Base-by-base conservation (phyloP, 2,113 vertebrate species). In the Willisornis vidua region DNA sequence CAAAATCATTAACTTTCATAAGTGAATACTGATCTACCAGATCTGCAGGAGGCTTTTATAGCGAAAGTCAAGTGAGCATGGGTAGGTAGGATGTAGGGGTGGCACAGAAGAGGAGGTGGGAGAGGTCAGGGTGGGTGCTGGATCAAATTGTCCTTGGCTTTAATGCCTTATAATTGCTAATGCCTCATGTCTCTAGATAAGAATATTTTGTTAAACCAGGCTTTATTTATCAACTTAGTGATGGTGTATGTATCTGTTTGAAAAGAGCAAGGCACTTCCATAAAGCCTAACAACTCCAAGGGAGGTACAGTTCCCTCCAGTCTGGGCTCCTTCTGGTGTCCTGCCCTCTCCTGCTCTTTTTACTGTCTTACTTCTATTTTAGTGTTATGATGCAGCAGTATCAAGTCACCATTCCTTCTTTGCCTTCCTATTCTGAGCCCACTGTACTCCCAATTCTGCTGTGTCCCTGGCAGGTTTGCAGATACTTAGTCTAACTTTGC, bases 41-140 rank as follows among this genome's bases (percentile, higher is more conserved):
- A 77, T 75, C n/a, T 39, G 12, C 0, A 0, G 33, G 46, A 79
- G 14, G 18, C 31, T 70, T 87, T 28, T 72, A 0, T 22, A 72
- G 12, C 31, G 35, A 13, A 13, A 76, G 15, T 83, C 49, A 26
- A 29, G 19, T 43, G 4, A 11, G 25, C 1, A 6, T 26, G 12
- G 13, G 31, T 31, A 43, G 13, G 31, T 31, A 43, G 39, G 78
- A 83, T 7, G 9, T 14, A 48, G 49, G 14, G 8, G 11, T 66
- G 73, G 61, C 63, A 90, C 31, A 76, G 63, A 49, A 35, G 20
- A 49, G 24, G 17, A 49, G 5, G 2, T n/a, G 3, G 20, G 18
- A 39, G 48, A 57, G 72, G 9, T 80, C n/a, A 85, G 23, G 23
- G 2, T 4, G 10, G 29, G 17, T 7, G 33, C 25, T 54, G 39